phyloP scores from a whole-genome alignment of 1,140 invertebrate species.

The Cyrtorhinus lividipennis region DNA sequence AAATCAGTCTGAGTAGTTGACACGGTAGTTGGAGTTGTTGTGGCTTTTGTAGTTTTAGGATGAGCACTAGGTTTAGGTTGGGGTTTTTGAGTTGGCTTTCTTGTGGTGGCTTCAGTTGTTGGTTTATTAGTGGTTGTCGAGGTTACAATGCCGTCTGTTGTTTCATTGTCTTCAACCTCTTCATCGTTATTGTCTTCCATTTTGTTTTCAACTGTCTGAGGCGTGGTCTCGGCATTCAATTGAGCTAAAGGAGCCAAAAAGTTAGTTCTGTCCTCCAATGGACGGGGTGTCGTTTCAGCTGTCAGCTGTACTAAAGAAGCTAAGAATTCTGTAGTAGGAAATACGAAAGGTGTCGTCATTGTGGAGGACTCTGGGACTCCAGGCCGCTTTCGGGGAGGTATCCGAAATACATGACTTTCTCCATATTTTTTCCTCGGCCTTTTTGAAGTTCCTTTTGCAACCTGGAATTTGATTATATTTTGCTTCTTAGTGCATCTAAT shows the following conservation, averaged over 20 bases:
- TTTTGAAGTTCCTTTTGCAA: neutral
- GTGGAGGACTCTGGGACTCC: neutral
- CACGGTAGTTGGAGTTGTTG: neutral
- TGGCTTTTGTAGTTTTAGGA: conserved; percentile 7
- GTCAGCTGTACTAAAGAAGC: neutral
- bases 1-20: neutral
- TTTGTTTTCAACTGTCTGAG: no score
- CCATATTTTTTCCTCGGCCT: conserved; percentile 4
- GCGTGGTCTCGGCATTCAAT: neutral
- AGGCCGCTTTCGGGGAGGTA: conserved; percentile 10
- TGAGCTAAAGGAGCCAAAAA: neutral
- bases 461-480: conserved; percentile 9
- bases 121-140: neutral
- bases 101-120: conserved; percentile 11
- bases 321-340: conserved; percentile 3
- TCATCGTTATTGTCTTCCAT: no score
- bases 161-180: neutral
- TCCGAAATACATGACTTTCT: conserved; percentile 14
- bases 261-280: neutral
- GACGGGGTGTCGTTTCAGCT: conserved; percentile 9
- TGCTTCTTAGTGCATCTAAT: no score
- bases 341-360: neutral
- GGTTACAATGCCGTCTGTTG: neutral
- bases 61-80: conserved; percentile 2
- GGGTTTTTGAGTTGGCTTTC: conserved; percentile 6